Evolutionary conservation across 2,888 invertebrate genomes (phyloP), one percentile per base, ranked within the genome.

Genomic region (Tineola bisselliella): DNA sequence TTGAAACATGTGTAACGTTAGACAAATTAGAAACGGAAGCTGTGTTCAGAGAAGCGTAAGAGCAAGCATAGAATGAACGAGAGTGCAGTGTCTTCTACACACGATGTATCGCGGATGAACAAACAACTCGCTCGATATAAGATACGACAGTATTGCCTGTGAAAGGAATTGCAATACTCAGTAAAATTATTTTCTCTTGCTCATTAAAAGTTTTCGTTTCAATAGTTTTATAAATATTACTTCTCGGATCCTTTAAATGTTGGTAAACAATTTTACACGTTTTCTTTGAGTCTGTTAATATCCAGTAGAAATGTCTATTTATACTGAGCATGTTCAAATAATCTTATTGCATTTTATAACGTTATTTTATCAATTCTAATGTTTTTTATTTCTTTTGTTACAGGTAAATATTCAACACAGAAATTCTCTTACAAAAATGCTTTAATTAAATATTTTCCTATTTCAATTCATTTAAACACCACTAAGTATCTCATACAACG

Each of bases 101-200:
- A 48, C 15, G 48, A 13, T 48, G 48, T 6, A 48, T 48, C 48
- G 48, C 48, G 48, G 48, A 48, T 48, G 48, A 48, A 48, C 48
- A 48, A 48, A 48, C 48, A 48, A 12, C 43, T 43, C 10, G 8
- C 48, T 48, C 48, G 13, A 13, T 48, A 48, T 48, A 48, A 13
- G 48, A 48, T 48, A 48, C 17, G 48, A 12, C 13, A 43, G 43
- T 48, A 48, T 48, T 48, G 48, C 48, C 48, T 48, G 48, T 48
- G 19, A 56, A 56, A 56, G 56, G 56, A 56, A 56, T 56, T n/a
- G 56, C 56, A 25, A 56, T 56, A 30, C 56, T 18, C 38, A 18
- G 48, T 15, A 25, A 25, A 25, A 30, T 30, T 3, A 30, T 25
- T 56, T 54, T 54, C 19, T 30, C 56, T 25, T 56, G 19, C 25